Percentiles rank a stretch among this genome's conserved stretches.
phyloP scores from a whole-genome alignment of 2,888 invertebrate genomes.

The Mayetiola destructor region DNA sequence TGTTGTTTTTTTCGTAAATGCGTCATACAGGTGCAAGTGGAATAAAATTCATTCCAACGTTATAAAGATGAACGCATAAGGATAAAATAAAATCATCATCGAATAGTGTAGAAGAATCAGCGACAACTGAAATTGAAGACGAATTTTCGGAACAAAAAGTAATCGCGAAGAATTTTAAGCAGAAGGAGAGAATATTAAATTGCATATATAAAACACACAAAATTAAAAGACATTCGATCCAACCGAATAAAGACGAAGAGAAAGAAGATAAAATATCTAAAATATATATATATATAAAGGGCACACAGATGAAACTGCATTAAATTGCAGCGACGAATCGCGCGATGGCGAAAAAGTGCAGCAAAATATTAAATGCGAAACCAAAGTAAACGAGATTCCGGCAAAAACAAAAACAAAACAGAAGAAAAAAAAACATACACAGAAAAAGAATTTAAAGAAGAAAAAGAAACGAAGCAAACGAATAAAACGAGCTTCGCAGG shows the following conservation, averaged over 20 bases:
- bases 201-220: neutral
- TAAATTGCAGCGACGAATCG: neutral
- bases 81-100: neutral
- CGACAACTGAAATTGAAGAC: too few relatives aligned
- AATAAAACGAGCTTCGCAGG: too few relatives aligned
- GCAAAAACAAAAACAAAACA: constrained; percentile 1
- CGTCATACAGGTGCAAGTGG: constrained; percentile 14
- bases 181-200: neutral
- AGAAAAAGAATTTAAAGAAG: neutral
- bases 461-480: neutral
- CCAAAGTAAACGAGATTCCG: neutral
- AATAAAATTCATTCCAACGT: neutral
- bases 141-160: too few relatives aligned
- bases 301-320: neutral
- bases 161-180: neutral
- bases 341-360: constrained; percentile 1
- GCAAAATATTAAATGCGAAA: too few relatives aligned
- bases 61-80: neutral
- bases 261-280: neutral
- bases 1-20: neutral
- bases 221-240: neutral
- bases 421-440: constrained; percentile 1
- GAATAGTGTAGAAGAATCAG: neutral
- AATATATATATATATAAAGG: neutral
- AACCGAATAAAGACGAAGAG: neutral